Base-by-base conservation (phyloP, 2,888 invertebrate genomes). In the Drosophila meridiana region DNA sequence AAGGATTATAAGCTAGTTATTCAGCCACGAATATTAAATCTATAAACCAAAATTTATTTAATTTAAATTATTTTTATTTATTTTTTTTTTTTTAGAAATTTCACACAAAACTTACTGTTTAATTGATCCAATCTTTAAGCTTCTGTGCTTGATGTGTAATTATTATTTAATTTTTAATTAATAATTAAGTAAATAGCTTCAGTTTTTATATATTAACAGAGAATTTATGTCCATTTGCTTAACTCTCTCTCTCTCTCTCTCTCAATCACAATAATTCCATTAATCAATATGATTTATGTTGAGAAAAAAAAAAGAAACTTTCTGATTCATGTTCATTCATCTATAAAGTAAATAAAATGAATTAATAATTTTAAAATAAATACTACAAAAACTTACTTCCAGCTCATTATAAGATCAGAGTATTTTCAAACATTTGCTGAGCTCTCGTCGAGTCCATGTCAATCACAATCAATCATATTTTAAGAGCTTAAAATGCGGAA, bases 401-500 rank as follows among this genome's bases (percentile, higher is more conserved):
- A 34, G 5, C 5, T 55, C n/a, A n/a, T 14, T 28, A 9, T 5
- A 40, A 28, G 14, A 28, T 40, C 8, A 4, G 2, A 30, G n/a
- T 50, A 32, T 50, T 32, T 32, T 50, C 28, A 48, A 14, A 0
- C 14, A 57, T 48, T 47, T 48, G 4, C 38, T 20, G 6, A 60
- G 48, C 60, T 20, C 14, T 13, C 32, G 3, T 20, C 11, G 1
- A 20, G 5, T 5, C 14, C 50, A 32, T 50, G 38, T 59, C 50
- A 42, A 60, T 60, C 48, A 50, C 40, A 42, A 40, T 60, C 60
- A 50, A n/a, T 50, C 60, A 50, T 14, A n/a, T 32, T 26, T 42
- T 30, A 20, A 40, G 48, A 30, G 58, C 58, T 59, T 30, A 30
- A 8, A 48, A 50, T 50, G 38, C 60, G 60, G 60, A 60, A 60